Conservation (phyloP, 2,888 invertebrate species). For the Patella ulyssiponensis region DNA sequence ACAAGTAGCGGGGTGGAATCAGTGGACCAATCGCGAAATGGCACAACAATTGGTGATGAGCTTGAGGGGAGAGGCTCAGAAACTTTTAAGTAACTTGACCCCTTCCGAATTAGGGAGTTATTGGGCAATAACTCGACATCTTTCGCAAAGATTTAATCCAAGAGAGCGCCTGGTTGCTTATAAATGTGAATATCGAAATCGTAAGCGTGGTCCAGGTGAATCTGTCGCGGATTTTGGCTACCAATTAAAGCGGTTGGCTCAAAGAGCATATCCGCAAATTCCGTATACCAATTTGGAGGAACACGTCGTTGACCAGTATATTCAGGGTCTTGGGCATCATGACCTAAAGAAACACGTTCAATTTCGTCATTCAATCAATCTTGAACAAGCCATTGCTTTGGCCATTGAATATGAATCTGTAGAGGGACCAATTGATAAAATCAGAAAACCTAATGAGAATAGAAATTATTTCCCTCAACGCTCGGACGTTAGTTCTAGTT, state of each 20-base stretch:
- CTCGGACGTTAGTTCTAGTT: too few species aligned
- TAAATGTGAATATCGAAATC: neutral
- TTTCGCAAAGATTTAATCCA: neutral
- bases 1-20: slow-evolving; percentile 19
- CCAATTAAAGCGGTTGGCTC: too few species aligned
- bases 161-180: neutral
- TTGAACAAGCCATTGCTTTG: too few species aligned
- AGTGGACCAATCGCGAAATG: slow-evolving; percentile 11
- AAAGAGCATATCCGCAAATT: too few species aligned
- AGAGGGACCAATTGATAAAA: too few species aligned
- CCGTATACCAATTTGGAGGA: too few species aligned
- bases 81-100: neutral
- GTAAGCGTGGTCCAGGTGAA: too few species aligned
- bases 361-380: slow-evolving; percentile 9
- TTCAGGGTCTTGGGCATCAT: neutral
- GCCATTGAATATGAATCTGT: too few species aligned
- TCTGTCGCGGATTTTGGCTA: too few species aligned
- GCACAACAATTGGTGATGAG: neutral
- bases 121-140: neutral
- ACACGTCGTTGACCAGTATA: too few species aligned
- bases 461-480: too few species aligned
- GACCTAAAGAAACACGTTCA: slow-evolving; percentile 7
- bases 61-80: neutral
- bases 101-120: neutral
- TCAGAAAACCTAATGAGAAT: too few species aligned